Evolutionary conservation across 2,888 invertebrate genomes (phyloP).

Genomic region (Melanostoma scalare): DNA sequence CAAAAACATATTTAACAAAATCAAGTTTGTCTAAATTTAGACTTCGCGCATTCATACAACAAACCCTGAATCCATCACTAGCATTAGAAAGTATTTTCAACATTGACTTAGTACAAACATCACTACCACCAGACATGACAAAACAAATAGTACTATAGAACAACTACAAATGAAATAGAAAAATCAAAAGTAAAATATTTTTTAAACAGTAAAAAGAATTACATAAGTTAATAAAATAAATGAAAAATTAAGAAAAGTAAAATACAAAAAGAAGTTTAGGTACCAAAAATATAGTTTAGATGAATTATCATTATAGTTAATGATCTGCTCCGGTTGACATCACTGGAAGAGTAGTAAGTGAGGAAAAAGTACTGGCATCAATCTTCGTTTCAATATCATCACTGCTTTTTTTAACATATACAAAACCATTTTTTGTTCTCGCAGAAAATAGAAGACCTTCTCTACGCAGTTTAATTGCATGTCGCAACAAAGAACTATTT

Average conservation of each 20-base stretch:
- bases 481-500: conserved; percentile 5
- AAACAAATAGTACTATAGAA: neutral
- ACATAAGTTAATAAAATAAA: conserved; percentile 3
- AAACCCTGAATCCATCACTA: neutral
- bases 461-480: conserved; percentile 5
- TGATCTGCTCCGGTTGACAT: conserved; percentile 9
- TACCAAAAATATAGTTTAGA: neutral
- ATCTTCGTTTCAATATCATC: conserved; percentile 11
- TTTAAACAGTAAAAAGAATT: conserved; percentile 5
- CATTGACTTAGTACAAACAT: neutral
- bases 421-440: conserved; percentile 16
- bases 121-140: neutral
- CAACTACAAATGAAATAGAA: neutral
- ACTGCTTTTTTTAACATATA: conserved; percentile 11
- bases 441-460: conserved; percentile 17
- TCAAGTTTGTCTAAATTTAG: too few relatives aligned
- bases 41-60: neutral
- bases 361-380: conserved; percentile 2
- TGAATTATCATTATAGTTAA: neutral
- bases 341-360: neutral
- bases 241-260: neutral
- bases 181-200: neutral
- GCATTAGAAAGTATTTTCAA: conserved; percentile 1
- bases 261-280: neutral
- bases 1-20: too few relatives aligned